Evolutionary conservation across 2,797 vertebrate species (phyloP).

Genomic region (Strix occidentalis): DNA sequence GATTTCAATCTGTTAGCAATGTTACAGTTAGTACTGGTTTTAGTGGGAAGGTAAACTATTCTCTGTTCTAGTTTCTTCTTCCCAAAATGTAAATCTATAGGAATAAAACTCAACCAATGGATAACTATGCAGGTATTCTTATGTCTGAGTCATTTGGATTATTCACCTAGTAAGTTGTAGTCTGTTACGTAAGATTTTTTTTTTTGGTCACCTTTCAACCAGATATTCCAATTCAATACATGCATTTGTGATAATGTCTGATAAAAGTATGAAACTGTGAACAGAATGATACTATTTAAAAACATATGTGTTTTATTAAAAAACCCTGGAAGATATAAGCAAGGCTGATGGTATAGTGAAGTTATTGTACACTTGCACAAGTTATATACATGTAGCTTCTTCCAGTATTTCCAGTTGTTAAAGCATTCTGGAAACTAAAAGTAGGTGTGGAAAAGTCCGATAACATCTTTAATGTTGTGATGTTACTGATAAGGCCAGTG

Average conservation of each 20-base stretch:
- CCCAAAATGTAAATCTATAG: not conserved
- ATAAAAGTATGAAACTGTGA: not conserved
- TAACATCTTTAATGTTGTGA: not conserved
- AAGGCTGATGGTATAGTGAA: not conserved
- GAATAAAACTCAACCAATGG: not conserved
- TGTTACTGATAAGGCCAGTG: not conserved
- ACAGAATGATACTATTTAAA: not conserved
- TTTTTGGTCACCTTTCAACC: not conserved
- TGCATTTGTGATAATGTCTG: not conserved
- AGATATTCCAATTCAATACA: not conserved
- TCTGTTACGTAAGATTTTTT: not conserved
- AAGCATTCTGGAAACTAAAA: not conserved
- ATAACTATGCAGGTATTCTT: not conserved
- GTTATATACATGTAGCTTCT: not conserved
- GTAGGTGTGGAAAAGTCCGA: not conserved
- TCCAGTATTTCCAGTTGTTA: not conserved
- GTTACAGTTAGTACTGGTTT: not conserved
- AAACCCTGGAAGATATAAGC: not conserved
- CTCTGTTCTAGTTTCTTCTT: not conserved
- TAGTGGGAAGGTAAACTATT: not conserved
- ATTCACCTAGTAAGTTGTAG: not conserved
- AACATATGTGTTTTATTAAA: not conserved
- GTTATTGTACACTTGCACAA: not conserved
- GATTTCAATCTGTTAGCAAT: not conserved
- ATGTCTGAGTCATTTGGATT: not conserved